phyloP scores from a whole-genome alignment of 2,888 invertebrate species.

The Nomada goodeniana region DNA sequence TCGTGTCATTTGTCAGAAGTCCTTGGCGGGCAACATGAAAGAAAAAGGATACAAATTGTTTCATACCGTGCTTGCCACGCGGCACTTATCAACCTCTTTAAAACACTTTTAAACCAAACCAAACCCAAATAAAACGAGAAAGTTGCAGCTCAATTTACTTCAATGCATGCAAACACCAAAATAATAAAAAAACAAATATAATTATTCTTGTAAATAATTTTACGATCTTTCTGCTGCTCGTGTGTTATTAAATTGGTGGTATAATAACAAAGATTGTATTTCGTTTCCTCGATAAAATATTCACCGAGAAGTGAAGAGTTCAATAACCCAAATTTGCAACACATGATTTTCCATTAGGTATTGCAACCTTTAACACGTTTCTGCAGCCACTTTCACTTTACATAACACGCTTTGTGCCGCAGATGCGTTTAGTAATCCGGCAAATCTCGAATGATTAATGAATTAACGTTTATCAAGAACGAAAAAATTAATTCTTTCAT shows the following conservation, averaged over 20 bases:
- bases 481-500: slow-evolving; percentile 15
- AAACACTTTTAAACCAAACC: neutral
- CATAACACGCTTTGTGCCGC: slow-evolving; percentile 55
- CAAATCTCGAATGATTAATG: slow-evolving; percentile 13
- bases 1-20: slow-evolving; percentile 40
- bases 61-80: slow-evolving; percentile 23
- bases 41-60: slow-evolving; percentile 46
- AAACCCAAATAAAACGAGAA: neutral
- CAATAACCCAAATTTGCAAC: slow-evolving; percentile 50
- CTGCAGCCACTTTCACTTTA: slow-evolving; percentile 67
- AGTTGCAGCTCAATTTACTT: neutral
- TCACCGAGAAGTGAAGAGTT: slow-evolving; percentile 33
- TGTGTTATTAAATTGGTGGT: neutral
- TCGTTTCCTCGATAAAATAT: neutral
- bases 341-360: slow-evolving; percentile 40
- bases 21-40: slow-evolving; percentile 48
- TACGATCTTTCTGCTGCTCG: neutral
- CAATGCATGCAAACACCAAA: slow-evolving; percentile 4
- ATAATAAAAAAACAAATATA: neutral
- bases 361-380: slow-evolving; percentile 54
- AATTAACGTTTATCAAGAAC: slow-evolving; percentile 28
- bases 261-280: neutral
- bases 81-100: neutral
- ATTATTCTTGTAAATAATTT: neutral
- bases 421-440: slow-evolving; percentile 33